A percentile compares a stretch with the other conserved stretches of the same genome.
These are phyloP conservation scores for Tineola bisselliella DNA, from an alignment of 2,888 invertebrate species.

Conservation along the genomic window DNA sequence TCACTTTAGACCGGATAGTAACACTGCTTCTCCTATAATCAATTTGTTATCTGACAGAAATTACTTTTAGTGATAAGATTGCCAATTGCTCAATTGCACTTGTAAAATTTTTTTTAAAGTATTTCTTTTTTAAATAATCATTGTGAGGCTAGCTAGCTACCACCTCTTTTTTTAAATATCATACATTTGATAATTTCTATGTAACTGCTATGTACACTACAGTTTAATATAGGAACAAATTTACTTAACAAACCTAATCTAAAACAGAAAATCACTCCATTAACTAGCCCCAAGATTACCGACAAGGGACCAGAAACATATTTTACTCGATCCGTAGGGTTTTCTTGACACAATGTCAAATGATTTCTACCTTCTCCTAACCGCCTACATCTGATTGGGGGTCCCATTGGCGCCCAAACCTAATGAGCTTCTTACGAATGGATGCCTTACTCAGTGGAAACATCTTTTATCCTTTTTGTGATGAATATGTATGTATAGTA, in stretches of 20 bases:
- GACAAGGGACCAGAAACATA: background rate
- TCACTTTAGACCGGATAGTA: no score
- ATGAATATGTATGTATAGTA: background rate
- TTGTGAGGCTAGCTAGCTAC: no score
- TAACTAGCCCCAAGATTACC: background rate
- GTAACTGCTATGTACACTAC: no score
- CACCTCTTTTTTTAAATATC: no score
- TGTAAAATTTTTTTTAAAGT: no score
- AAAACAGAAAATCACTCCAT: background rate
- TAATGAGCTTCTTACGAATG: background rate
- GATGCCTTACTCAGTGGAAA: background rate
- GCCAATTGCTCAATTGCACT: no score
- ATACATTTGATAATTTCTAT: no score
- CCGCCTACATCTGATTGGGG: conserved; percentile 9
- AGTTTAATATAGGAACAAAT: background rate
- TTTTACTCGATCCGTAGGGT: background rate
- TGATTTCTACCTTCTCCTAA: background rate
- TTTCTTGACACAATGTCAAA: conserved; percentile 10
- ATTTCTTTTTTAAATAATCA: no score
- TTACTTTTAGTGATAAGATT: no score
- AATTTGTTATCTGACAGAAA: no score
- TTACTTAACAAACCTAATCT: background rate
- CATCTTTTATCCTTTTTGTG: background rate
- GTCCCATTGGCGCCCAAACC: background rate
- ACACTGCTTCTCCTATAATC: no score